Base-by-base conservation (phyloP, 2,888 invertebrate species). In the Drosophila lacicola region DNA sequence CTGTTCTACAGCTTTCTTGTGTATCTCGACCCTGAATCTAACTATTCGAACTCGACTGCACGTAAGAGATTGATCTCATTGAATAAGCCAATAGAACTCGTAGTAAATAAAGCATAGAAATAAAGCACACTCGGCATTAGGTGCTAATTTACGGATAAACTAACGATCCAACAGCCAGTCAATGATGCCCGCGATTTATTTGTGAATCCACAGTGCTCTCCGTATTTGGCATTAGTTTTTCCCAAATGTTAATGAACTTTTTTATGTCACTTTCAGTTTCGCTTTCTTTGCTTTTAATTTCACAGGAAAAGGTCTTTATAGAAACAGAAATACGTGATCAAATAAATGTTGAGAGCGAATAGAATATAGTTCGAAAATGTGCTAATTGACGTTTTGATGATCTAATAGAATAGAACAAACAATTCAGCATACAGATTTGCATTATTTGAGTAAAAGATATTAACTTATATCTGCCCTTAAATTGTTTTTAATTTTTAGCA, bases 141-240 rank as follows among this genome's bases (percentile, higher is more conserved):
- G 85, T 89, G 88, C 54, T 88, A 88, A 88, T 90, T 90, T 33
- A 55, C 25, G 44, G 64, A 69, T 39, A 64, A 60, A 37, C 56
- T 64, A 46, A 41, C 14, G 47, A 42, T 34, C 54, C 51, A 39
- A 63, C 34, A 45, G 42, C 47, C 39, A 41, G 39, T 34, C 68
- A 73, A 63, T 53, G 68, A 78, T 50, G 55, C 57, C 19, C 14
- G 44, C 29, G 46, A 61, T 47, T 17, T 29, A 33, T 11, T 19
- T n/a, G 37, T 57, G 14, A n/a, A 13, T 45, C 0, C 21, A 14
- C 4, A 1, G 9, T 29, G 25, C 39, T 39, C 34, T 13, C 25
- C 19, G 21, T 44, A 42, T 45, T 34, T 51, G 14, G 13, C 19
- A 45, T 42, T 33, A 21, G 37, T 42, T 39, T 44, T 21, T n/a